Conservation (phyloP, 2,888 invertebrate species). For the Bombyx huttoni region DNA sequence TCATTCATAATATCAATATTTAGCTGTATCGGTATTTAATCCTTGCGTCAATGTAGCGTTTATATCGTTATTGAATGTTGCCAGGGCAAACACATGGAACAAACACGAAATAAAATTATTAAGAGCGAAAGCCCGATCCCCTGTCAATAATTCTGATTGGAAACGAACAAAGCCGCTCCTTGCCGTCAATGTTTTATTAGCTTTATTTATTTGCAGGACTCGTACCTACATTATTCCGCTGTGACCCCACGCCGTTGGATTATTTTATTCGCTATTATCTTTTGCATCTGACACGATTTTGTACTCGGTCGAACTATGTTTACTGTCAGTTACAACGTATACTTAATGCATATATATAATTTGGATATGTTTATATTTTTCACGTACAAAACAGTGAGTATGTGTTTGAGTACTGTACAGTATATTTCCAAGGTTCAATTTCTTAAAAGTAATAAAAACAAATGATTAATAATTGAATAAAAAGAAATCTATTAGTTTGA, state of each 20-base stretch:
- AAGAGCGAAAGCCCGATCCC: constrained; percentile 20
- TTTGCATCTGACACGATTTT: neutral
- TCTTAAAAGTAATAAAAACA: too few species aligned
- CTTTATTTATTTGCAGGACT: constrained; percentile 27
- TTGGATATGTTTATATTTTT: too few species aligned
- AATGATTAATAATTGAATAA: too few species aligned
- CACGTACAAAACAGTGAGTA: too few species aligned
- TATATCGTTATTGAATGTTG: constrained; percentile 13
- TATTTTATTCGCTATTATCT: neutral
- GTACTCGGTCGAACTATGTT: neutral
- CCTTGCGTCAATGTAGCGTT: constrained; percentile 5
- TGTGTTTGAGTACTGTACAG: too few species aligned
- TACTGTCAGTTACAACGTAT: neutral
- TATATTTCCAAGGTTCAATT: too few species aligned
- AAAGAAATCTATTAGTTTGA: too few species aligned
- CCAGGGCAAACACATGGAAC: constrained; percentile 5
- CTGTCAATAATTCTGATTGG: constrained; percentile 52
- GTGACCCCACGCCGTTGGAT: neutral
- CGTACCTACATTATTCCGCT: constrained; percentile 1
- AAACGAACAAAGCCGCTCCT: constrained; percentile 21
- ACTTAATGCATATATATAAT: too few species aligned
- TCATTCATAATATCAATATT: neutral
- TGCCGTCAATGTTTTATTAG: constrained; percentile 28
- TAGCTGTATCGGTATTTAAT: neutral
- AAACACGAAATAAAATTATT: constrained; percentile 23